Base-by-base conservation (phyloP, 2,797 vertebrate species). In the Crenichthys baileyi region DNA sequence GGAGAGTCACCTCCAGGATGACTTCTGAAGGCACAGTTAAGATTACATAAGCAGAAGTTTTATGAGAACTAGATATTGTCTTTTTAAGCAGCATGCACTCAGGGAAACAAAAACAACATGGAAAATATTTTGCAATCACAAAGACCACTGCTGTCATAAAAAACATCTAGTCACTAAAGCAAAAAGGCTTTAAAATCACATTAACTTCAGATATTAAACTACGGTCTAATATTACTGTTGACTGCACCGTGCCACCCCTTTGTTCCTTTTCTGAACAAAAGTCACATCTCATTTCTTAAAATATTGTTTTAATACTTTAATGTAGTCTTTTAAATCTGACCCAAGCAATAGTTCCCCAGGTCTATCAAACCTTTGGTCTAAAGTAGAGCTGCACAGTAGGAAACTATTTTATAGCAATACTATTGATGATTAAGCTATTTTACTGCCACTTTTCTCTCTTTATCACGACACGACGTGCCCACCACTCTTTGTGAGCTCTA, bases 11-110 rank as follows among this genome's bases (percentile, higher is more conserved):
- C 84, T 93, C 87, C 87, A 61, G 75, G 78, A 86, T 82, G 84
- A 85, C 80, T 88, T 88, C 73, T 73, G 24, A 79, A 78, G 80
- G 56, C 70, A 79, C 15, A 7, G 83, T 77, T 79, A 84, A 84
- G 29, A 83, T 61, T 88, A 87, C 81, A 89, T 90, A 85, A 87
- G 85, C 73, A 87, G 73, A 83, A 83, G 74, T 79, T 92, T 92
- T 92, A 90, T 91, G 80, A 90, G 79, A 89, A 53, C 5, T 51
- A 73, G 81, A 84, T 61, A 79, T 61, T 78, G 31, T 58, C 73
- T 65, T 81, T 79, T 71, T 70, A 78, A 83, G 88, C 78, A 77
- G 73, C 48, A 76, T 13, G 72, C 88, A 65, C 84, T 67, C 48
- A 87, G 85, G 79, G 63, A 22, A 80, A 74, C 55, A 67, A 68